phyloP scores from a whole-genome alignment of 2,797 vertebrate genomes.

The Pteropus rufus region DNA sequence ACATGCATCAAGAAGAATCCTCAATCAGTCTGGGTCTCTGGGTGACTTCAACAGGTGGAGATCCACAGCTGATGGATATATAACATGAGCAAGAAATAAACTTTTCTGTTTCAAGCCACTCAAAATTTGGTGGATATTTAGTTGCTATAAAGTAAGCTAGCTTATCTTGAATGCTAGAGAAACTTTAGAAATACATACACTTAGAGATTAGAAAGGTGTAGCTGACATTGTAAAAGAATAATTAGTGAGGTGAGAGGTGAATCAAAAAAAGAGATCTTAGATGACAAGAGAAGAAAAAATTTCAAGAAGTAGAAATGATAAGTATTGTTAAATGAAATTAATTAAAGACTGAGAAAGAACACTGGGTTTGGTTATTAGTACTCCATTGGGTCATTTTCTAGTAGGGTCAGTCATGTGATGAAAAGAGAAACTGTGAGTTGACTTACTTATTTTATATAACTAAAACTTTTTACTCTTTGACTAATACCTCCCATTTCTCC shows the following conservation, averaged over 20 bases:
- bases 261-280: not conserved
- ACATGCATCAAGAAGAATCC: not conserved
- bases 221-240: not conserved
- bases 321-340: not conserved
- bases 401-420: not conserved
- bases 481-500: not conserved
- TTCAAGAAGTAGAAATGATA: not conserved
- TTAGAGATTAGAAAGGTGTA: not conserved
- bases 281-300: not conserved
- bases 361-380: not conserved
- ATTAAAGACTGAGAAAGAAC: not conserved
- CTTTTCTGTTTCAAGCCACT: not conserved
- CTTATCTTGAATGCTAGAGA: not conserved
- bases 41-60: not conserved
- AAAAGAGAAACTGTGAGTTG: not conserved
- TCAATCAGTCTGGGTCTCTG: not conserved
- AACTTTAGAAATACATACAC: not conserved
- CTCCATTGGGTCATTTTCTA: not conserved
- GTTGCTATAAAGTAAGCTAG: not conserved
- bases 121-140: not conserved
- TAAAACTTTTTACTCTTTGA: not conserved
- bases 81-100: not conserved
- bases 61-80: not conserved
- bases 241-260: not conserved
- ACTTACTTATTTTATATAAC: not conserved